Evolutionary conservation across 2,113 vertebrate genomes (phyloP), one percentile per base, ranked within the genome.

Genomic region (Coturnix japonica): DNA sequence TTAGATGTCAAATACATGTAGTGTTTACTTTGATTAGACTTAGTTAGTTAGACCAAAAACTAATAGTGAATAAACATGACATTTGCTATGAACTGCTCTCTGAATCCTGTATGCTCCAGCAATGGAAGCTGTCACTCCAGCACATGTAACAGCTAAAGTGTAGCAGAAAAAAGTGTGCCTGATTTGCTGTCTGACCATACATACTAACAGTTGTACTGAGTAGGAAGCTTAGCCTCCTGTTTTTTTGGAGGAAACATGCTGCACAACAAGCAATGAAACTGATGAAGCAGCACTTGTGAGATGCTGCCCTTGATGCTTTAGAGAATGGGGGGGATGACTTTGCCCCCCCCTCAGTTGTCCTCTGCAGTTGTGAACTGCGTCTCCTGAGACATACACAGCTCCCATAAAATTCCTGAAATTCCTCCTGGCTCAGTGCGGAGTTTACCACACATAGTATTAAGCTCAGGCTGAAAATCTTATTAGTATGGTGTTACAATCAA

Each of bases 51-150:
- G 63, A 84, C 71, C 65, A 89, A 59, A 92, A 93, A 92, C 84
- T 84, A 87, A 72, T 89, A 82, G 74, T 63, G 91, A 91, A 92
- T 94, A 93, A 91, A 93, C 65, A 95, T 78, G 67, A 85, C 94
- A 96, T 95, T 94, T 97, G 95, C 82, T 43, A 83, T 92, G 93
- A 93, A 87, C 93, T 93, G 87, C 61, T 72, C 53, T 60, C 87
- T 90, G 81, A 75, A 90, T 95, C 89, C 96, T 93, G 82, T 96
- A 88, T 94, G 94, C 79, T 88, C 9, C 60, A 85, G 91, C 95
- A 96, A 96, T 91, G 89, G 91, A 83, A 95, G 73, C 95, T 93
- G 93, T 93, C 94, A 91, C 60, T 96, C 81, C 81, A 9, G 23
- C 71, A 30, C 1, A 13, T 85, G 20, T 47, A n/a, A 30, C 64